A percentile compares a stretch with the other conserved stretches of the same genome.
phyloP scores from a whole-genome alignment of 2,888 invertebrate species.

The Coenonympha arcania region DNA sequence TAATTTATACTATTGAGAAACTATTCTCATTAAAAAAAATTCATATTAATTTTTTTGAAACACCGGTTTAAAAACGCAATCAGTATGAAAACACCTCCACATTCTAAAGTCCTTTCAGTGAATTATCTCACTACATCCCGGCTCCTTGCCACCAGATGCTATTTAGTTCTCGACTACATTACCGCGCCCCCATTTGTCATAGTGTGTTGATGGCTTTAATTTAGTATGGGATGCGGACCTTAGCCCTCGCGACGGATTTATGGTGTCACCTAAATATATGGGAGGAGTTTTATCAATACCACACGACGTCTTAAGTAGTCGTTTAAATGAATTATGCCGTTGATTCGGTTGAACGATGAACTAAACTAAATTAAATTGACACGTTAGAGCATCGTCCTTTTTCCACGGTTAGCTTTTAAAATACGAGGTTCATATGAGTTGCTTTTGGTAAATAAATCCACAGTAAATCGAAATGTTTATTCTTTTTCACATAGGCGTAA shows the following conservation, averaged over 20 bases:
- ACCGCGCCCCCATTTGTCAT: conserved; percentile 61
- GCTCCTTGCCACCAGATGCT: conserved; percentile 32
- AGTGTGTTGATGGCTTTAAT: conserved; percentile 56
- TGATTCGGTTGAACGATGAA: too few relatives aligned
- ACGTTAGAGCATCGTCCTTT: too few relatives aligned
- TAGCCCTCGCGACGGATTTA: conserved; percentile 29
- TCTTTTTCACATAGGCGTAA: too few relatives aligned
- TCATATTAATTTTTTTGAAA: too few relatives aligned
- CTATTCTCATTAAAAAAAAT: too few relatives aligned
- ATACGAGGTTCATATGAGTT: too few relatives aligned
- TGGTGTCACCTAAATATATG: conserved; percentile 20
- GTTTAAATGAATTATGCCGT: not conserved
- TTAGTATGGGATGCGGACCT: conserved; percentile 42
- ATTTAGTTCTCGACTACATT: conserved; percentile 43
- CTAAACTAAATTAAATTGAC: too few relatives aligned
- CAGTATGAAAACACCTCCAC: conserved; percentile 1
- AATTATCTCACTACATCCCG: conserved; percentile 43
- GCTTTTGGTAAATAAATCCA: too few relatives aligned
- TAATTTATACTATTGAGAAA: too few relatives aligned
- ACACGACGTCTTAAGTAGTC: conserved; percentile 2
- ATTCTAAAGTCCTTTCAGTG: conserved; percentile 24
- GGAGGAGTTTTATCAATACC: conserved; percentile 3
- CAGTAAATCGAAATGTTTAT: too few relatives aligned
- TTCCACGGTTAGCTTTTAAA: too few relatives aligned
- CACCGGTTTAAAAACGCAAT: not conserved